A percentile compares a stretch with the other conserved stretches of the same genome.
Conservation (phyloP, 2,113 vertebrate species). For the mouse (Mus musculus) region DNA sequence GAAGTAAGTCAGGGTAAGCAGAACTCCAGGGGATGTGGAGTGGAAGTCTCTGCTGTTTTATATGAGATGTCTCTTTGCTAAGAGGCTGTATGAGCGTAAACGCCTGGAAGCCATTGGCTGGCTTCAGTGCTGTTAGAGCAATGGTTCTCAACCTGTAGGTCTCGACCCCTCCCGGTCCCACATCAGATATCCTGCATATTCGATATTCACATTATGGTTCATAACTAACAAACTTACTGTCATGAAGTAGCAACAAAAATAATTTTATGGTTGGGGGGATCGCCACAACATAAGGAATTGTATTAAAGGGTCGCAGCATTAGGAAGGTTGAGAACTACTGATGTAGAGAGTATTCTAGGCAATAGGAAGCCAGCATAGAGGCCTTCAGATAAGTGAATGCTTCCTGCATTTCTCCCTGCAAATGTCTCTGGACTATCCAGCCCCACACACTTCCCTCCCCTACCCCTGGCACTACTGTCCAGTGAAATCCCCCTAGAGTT, state of each 20-base stretch:
- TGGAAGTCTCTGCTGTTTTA: neutral
- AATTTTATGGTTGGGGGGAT: neutral
- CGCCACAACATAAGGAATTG: neutral
- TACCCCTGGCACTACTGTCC: neutral
- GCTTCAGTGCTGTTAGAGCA: neutral
- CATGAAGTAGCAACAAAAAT: neutral
- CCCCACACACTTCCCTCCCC: neutral
- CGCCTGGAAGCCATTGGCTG: neutral
- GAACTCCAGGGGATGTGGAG: neutral
- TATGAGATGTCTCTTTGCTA: neutral
- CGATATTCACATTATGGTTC: neutral
- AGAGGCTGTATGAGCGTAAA: neutral
- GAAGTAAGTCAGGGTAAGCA: neutral
- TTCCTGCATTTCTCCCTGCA: neutral
- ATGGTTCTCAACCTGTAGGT: neutral
- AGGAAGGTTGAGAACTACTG: neutral
- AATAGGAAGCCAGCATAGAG: neutral
- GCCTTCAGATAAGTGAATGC: neutral
- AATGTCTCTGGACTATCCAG: neutral
- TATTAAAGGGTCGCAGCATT: neutral
- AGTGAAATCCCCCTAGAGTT: neutral
- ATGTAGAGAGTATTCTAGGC: neutral
- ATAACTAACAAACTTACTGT: neutral
- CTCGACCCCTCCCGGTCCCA: fast-evolving
- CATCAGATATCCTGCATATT: neutral